A percentile compares a stretch with the other conserved stretches of the same genome.
These are phyloP conservation scores for Aradophagus sp. DNA, from an alignment of 1,140 invertebrate genomes.

Conservation along the genomic window DNA sequence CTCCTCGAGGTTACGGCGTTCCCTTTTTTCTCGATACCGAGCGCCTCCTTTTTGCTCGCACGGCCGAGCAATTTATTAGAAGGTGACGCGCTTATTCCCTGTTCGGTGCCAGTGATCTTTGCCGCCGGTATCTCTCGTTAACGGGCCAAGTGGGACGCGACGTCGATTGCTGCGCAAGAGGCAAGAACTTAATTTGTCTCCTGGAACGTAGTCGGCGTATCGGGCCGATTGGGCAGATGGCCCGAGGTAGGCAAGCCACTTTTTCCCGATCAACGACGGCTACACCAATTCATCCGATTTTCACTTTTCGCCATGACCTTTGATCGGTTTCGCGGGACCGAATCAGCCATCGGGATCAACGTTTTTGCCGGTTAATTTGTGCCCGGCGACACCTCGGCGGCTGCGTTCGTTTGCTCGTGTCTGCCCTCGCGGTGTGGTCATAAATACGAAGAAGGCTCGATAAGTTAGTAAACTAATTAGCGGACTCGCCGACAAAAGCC, in stretches of 20 bases:
- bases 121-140: conserved; percentile 63
- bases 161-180: conserved; percentile 61
- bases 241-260: conserved; percentile 12
- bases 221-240: conserved; percentile 63
- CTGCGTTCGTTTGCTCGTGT: conserved; percentile 52
- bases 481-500: conserved; percentile 73
- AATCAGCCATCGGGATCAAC: too few species aligned
- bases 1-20: conserved; percentile 12
- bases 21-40: conserved; percentile 25
- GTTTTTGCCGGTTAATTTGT: conserved; percentile 56
- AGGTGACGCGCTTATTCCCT: conserved; percentile 60
- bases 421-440: conserved; percentile 50
- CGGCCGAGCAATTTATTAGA: conserved; percentile 55
- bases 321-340: too few species aligned
- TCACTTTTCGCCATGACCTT: too few species aligned
- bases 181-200: conserved; percentile 72
- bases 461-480: conserved; percentile 77
- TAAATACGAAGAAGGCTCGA: conserved; percentile 69
- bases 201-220: conserved; percentile 67
- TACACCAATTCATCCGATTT: too few species aligned
- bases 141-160: conserved; percentile 58
- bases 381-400: conserved; percentile 58
- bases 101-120: conserved; percentile 61
- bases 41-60: conserved; percentile 37
- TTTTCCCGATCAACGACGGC: too few species aligned